These are phyloP conservation scores for Diprion similis DNA, from an alignment of 1,140 invertebrate genomes.

Conservation along the genomic window DNA sequence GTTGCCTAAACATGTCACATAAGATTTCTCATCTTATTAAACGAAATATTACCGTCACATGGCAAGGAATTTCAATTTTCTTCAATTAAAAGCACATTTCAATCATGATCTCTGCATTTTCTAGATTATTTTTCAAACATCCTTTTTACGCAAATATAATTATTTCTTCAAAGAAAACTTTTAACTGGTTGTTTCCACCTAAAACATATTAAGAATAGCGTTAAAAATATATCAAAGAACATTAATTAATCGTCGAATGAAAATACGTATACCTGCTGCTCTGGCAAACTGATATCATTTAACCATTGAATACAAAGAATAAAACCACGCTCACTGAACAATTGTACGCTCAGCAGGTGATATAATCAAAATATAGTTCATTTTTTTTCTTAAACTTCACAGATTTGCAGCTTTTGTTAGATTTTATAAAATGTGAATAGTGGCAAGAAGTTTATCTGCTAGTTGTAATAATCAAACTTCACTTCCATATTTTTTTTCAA, in stretches of 20 bases:
- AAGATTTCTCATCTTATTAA: conserved; percentile 19
- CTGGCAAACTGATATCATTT: no score
- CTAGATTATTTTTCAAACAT: background rate
- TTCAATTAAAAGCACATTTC: background rate
- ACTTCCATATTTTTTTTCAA: no score
- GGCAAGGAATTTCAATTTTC: background rate
- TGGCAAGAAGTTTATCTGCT: no score
- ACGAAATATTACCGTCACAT: background rate
- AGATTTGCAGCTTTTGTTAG: no score
- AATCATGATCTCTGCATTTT: background rate
- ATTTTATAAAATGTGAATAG: no score
- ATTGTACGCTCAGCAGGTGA: no score
- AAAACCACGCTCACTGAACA: no score
- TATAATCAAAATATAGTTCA: no score
- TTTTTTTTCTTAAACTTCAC: no score
- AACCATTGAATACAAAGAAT: no score
- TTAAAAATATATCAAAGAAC: conserved; percentile 24
- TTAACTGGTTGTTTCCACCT: conserved; percentile 29
- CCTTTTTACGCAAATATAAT: conserved; percentile 1
- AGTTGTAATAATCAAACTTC: no score
- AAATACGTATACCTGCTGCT: no score
- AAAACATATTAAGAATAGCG: conserved; percentile 35
- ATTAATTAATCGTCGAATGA: background rate
- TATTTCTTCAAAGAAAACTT: background rate
- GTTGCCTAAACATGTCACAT: conserved; percentile 57